Evolutionary conservation across 2,113 vertebrate species (phyloP).

Genomic region (Cygnus atratus): DNA sequence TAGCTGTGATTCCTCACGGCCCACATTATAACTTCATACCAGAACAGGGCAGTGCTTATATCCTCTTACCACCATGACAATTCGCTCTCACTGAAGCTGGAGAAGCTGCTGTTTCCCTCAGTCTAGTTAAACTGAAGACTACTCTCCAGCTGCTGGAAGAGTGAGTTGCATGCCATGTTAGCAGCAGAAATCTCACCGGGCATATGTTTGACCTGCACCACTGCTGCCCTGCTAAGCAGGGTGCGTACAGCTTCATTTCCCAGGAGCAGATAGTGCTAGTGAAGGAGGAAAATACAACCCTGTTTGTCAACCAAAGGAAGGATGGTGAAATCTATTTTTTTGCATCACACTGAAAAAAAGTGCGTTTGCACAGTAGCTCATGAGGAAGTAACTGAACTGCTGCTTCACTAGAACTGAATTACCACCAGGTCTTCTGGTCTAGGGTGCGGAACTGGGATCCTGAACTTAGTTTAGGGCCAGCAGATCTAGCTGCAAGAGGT

Average conservation of each 20-base stretch:
- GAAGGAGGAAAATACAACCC: background rate
- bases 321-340: background rate
- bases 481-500: background rate
- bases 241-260: background rate
- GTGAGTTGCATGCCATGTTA: rapidly evolving
- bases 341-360: background rate
- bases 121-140: background rate
- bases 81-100: background rate
- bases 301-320: background rate
- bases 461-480: background rate
- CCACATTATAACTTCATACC: background rate
- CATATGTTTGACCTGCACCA: background rate
- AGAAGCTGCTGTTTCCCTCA: background rate
- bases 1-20: background rate
- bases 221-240: background rate
- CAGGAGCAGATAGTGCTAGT: too few relatives aligned
- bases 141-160: background rate
- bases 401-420: background rate
- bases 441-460: background rate
- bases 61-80: background rate
- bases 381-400: background rate
- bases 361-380: background rate
- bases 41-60: background rate
- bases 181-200: background rate
- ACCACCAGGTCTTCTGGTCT: background rate